Evolutionary conservation across 2,113 vertebrate genomes (phyloP).

Genomic region (Sorex araneus): DNA sequence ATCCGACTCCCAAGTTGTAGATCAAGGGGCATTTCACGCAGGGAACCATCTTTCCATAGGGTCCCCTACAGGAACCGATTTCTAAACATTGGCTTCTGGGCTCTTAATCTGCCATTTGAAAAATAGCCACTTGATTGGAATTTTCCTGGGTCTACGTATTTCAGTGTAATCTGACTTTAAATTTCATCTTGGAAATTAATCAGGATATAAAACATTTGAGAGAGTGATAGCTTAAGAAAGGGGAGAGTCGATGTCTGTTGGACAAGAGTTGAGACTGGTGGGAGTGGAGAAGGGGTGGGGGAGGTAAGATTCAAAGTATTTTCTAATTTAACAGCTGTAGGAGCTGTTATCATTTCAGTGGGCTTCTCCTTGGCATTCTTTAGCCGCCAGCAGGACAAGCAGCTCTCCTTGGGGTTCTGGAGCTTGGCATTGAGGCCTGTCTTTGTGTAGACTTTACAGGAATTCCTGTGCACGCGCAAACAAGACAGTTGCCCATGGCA

Average conservation of each 20-base stretch:
- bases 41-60: background rate
- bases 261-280: background rate
- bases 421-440: constrained; percentile 39
- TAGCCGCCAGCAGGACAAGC: background rate
- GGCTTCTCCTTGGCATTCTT: constrained; percentile 1
- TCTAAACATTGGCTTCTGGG: too few relatives aligned
- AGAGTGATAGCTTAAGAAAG: background rate
- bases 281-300: background rate
- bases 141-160: constrained; percentile 35
- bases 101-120: background rate
- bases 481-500: constrained; percentile 49
- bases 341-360: constrained; percentile 19
- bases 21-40: background rate
- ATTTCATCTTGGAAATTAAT: too few relatives aligned
- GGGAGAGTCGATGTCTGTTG: background rate
- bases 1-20: background rate
- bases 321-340: constrained; percentile 27
- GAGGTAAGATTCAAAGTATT: constrained; percentile 22
- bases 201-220: too few relatives aligned
- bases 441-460: constrained; percentile 47
- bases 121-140: constrained; percentile 9
- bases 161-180: background rate
- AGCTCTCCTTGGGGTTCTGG: background rate
- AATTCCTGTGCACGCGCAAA: constrained; percentile 30
- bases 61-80: too few relatives aligned